phyloP scores from a whole-genome alignment of 2,797 vertebrate genomes.

The Lateolabrax maculatus region DNA sequence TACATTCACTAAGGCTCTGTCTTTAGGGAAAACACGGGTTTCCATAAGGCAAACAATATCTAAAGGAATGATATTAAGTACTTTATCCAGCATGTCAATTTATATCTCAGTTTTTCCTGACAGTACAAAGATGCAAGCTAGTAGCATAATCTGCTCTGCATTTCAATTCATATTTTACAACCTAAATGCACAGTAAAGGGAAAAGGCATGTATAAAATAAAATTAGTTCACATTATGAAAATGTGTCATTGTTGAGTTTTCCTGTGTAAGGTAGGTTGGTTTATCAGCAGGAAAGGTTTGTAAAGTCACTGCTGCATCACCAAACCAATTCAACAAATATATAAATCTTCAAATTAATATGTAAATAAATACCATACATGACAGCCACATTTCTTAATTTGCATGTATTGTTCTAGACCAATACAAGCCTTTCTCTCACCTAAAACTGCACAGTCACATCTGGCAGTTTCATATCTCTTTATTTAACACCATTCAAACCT shows the following conservation, averaged over 20 bases:
- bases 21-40: constrained; percentile 89
- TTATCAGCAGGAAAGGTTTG: constrained; percentile 43
- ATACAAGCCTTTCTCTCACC: neutral
- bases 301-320: constrained; percentile 54
- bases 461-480: constrained; percentile 40
- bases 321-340: constrained; percentile 67
- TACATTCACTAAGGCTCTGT: constrained; percentile 97
- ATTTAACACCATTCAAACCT: constrained; percentile 33
- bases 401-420: neutral
- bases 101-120: constrained; percentile 76
- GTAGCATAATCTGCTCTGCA: constrained; percentile 84
- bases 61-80: constrained; percentile 95
- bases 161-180: constrained; percentile 68
- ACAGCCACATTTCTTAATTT: constrained; percentile 63
- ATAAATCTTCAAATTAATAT: constrained; percentile 81
- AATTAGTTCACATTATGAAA: constrained; percentile 64
- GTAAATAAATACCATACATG: constrained; percentile 87
- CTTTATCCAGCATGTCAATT: constrained; percentile 91
- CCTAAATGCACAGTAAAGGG: constrained; percentile 69
- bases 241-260: constrained; percentile 60
- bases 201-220: constrained; percentile 68
- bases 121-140: constrained; percentile 87
- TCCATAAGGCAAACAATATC: constrained; percentile 95
- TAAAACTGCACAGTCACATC: constrained; percentile 36
- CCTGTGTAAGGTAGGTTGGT: constrained; percentile 46